A percentile compares a stretch with the other conserved stretches of the same genome.
phyloP scores from a whole-genome alignment of 2,797 vertebrate species.

The Xiphophorus birchmanni region DNA sequence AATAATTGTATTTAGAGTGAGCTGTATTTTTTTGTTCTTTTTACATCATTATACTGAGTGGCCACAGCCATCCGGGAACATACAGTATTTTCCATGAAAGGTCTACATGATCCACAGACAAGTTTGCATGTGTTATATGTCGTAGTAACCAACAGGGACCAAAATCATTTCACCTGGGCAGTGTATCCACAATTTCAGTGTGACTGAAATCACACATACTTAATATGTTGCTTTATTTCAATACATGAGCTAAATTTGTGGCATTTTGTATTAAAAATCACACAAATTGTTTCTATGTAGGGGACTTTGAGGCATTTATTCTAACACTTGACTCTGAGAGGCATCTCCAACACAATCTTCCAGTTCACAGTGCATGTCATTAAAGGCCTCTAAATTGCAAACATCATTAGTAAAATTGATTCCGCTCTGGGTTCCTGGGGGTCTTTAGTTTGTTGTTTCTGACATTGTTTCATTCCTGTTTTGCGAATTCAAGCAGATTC shows the following conservation, averaged over 20 bases:
- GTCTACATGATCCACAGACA: neutral
- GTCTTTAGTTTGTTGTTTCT: conserved; percentile 33
- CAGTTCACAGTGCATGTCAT: conserved; percentile 79
- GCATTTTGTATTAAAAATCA: neutral
- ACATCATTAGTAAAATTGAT: conserved; percentile 82
- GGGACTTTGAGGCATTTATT: conserved; percentile 28
- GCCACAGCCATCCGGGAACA: neutral
- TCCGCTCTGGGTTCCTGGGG: conserved; percentile 28
- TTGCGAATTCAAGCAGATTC: conserved; percentile 70
- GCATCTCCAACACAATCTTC: conserved; percentile 69
- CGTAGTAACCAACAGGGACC: neutral
- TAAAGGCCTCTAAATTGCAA: conserved; percentile 79
- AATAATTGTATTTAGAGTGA: neutral
- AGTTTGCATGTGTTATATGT: neutral
- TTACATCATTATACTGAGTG: neutral
- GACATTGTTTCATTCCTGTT: conserved; percentile 71
- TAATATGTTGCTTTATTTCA: neutral
- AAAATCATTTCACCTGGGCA: neutral
- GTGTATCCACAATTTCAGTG: neutral
- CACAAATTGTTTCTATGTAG: neutral
- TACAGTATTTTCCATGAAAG: neutral
- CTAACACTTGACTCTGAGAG: conserved; percentile 62
- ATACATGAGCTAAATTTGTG: neutral
- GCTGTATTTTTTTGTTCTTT: neutral
- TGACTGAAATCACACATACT: neutral